phyloP scores from a whole-genome alignment of 2,797 vertebrate genomes.

The Botia kubotai region DNA sequence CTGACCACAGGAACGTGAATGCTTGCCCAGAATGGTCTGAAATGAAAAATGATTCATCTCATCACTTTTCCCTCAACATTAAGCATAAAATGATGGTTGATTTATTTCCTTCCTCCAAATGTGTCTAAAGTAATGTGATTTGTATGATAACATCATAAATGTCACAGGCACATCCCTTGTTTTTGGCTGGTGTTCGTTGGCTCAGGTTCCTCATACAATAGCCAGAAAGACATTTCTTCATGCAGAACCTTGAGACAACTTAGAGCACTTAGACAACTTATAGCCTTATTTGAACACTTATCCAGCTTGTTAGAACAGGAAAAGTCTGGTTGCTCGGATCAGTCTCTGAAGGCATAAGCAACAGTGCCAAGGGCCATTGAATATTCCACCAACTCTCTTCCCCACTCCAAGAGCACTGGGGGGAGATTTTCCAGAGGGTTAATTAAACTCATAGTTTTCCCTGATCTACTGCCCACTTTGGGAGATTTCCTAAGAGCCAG shows the following conservation, averaged over 20 bases:
- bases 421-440: slow-evolving; percentile 35
- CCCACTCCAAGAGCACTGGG: slow-evolving; percentile 19
- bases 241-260: slow-evolving; percentile 10
- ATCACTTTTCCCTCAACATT: background rate
- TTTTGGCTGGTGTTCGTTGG: slow-evolving; percentile 30
- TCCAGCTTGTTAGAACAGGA: slow-evolving; percentile 36
- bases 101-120: slow-evolving; percentile 7
- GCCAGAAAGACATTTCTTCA: slow-evolving; percentile 43
- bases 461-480: slow-evolving; percentile 35
- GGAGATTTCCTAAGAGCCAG: slow-evolving; percentile 43
- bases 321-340: slow-evolving; percentile 26
- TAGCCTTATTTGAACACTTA: slow-evolving; percentile 21
- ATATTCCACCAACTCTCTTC: slow-evolving; percentile 29
- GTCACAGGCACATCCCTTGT: slow-evolving; percentile 8
- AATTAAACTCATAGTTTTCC: slow-evolving; percentile 42
- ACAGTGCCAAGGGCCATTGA: slow-evolving; percentile 13
- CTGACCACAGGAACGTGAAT: slow-evolving; percentile 15
- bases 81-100: background rate
- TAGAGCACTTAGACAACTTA: background rate
- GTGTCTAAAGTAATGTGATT: slow-evolving; percentile 5
- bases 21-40: slow-evolving; percentile 22
- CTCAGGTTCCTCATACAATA: background rate
- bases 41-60: slow-evolving; percentile 20
- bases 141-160: slow-evolving; percentile 13
- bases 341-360: slow-evolving; percentile 20